Base-by-base conservation (phyloP, 2,113 vertebrate genomes). In the Rhinopomastus cyanomelas region DNA sequence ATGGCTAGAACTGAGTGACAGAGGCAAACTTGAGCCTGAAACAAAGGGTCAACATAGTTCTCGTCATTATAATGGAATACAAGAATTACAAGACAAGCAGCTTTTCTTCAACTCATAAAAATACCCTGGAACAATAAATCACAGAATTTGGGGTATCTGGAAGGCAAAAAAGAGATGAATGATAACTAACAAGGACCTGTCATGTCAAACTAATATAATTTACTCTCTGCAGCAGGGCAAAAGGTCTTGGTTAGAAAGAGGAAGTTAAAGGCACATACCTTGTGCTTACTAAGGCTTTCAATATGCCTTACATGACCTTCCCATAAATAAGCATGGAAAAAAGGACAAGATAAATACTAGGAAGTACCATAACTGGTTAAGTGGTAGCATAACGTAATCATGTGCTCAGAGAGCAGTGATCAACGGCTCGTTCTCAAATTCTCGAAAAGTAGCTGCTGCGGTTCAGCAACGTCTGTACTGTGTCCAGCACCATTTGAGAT, bases 241-340 rank as follows among this genome's bases (percentile, higher is more conserved):
- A 15, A 66, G 17, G 32, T 66, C 82, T 77, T 80, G 44, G 44
- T 66, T 56, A 66, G 59, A 44, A 80, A n/a, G 20, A 73, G 29
- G 46, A 86, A 53, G 29, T 36, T 68, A 60, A 82, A 51, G 59
- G 39, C 27, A 44, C 19, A 20, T 36, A 71, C 7, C 21, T 83
- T 81, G 36, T 56, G 69, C 86, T 88, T 91, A 78, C 78, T 56
- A 81, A 72, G 49, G n/a, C 30, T 94, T 91, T 86, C 69, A 90
- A 51, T 14, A 80, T 1, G 1, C 5, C 29, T 81, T 68, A 46
- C 39, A 49, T 61, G 68, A 64, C 26, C 56, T 72, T 68, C 32
- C 39, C 57, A 49, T 37, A 92, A 88, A 60, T 32, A 90, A 78
- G 7, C 14, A 27, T 7, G n/a, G 37, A 26, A n/a, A 91, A 67